phyloP scores from a whole-genome alignment of 2,113 vertebrate genomes.

The Osmerus eperlanus region DNA sequence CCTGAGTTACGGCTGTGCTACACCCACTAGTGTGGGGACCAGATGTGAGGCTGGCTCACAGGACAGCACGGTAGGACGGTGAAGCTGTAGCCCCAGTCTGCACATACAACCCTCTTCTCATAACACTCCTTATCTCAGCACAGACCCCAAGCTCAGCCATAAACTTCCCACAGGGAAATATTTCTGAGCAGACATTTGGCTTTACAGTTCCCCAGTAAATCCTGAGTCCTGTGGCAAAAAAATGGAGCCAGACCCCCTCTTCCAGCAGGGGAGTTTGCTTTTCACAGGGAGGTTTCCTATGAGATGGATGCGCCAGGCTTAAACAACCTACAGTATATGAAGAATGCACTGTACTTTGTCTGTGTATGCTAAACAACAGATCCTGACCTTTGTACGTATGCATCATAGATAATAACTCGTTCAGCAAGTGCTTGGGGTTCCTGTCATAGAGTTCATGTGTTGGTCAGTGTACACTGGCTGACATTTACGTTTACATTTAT shows the following conservation, averaged over 20 bases:
- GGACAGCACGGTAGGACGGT: conserved; percentile 13
- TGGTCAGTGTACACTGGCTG: background rate
- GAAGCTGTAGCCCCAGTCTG: background rate
- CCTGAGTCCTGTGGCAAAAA: conserved; percentile 22
- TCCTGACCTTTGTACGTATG: too few relatives aligned
- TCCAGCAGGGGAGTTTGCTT: background rate
- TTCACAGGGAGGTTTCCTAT: background rate
- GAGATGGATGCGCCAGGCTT: background rate
- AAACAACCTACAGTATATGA: too few relatives aligned
- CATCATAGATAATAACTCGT: background rate
- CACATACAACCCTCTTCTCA: conserved; percentile 1
- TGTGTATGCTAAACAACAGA: too few relatives aligned
- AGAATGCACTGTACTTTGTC: too few relatives aligned
- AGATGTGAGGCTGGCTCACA: conserved; percentile 54
- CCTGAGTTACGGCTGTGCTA: conserved; percentile 64
- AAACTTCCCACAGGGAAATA: conserved; percentile 22
- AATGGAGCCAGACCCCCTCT: conserved; percentile 12
- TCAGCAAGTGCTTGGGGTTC: background rate
- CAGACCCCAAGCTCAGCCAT: conserved; percentile 21
- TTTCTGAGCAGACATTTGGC: conserved; percentile 23
- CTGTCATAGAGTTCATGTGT: background rate
- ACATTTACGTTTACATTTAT: too few relatives aligned
- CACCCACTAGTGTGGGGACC: conserved; percentile 47
- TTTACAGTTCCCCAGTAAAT: conserved; percentile 13
- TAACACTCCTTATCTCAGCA: conserved; percentile 18